These are phyloP conservation scores for Hydropotes inermis DNA, from an alignment of 2,113 vertebrate species.

Conservation along the genomic window DNA sequence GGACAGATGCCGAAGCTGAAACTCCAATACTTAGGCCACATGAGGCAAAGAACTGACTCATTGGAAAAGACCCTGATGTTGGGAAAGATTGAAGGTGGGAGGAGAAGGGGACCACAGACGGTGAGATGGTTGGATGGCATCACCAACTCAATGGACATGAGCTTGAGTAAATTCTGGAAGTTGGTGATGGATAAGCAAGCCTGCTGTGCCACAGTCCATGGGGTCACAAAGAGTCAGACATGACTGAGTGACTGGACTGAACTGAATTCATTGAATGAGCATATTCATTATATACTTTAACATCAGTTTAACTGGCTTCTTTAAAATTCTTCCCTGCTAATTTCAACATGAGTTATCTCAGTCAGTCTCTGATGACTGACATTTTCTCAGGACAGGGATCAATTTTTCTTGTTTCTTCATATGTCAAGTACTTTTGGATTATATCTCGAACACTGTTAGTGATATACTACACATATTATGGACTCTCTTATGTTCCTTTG, in stretches of 20 bases:
- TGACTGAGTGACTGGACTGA: background rate
- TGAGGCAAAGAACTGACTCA: fast-evolving
- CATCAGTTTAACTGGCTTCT: background rate
- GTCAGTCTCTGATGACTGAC: background rate
- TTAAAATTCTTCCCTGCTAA: background rate
- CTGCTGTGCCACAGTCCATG: fast-evolving
- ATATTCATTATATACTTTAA: background rate
- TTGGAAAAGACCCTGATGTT: background rate
- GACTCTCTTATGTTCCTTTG: background rate
- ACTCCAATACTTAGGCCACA: background rate
- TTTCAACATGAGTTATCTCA: background rate
- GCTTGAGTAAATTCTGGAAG: background rate
- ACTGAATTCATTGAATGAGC: background rate
- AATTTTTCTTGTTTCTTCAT: background rate
- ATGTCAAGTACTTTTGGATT: background rate
- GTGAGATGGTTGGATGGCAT: background rate
- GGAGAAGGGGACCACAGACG: background rate
- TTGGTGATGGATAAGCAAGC: background rate
- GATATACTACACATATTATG: background rate
- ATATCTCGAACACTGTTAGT: background rate
- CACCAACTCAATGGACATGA: background rate
- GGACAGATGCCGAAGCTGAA: background rate
- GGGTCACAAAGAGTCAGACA: background rate
- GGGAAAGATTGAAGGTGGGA: background rate
- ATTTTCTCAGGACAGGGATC: background rate